These are phyloP conservation scores for Beris chalybata DNA, from an alignment of 2,888 invertebrate genomes.

Conservation along the genomic window DNA sequence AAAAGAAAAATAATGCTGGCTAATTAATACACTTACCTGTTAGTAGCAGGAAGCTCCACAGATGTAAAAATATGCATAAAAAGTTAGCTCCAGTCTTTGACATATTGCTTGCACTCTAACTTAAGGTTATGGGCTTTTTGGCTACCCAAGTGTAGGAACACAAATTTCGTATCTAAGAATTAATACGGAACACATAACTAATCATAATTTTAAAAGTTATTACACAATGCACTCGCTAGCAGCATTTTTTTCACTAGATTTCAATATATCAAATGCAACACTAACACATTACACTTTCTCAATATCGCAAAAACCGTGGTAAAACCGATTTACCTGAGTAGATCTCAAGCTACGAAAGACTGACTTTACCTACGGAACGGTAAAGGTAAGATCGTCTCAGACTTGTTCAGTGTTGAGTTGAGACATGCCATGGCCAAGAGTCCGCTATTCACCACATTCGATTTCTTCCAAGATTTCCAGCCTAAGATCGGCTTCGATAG, in stretches of 20 bases:
- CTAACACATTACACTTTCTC: constrained; percentile 30
- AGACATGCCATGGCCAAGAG: not conserved
- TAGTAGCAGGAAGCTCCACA: not conserved
- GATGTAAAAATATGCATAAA: constrained; percentile 1
- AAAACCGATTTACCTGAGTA: constrained; percentile 10
- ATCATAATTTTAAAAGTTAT: constrained; percentile 16
- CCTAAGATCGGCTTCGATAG: too few species aligned
- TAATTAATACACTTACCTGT: constrained; percentile 14
- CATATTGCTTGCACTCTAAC: constrained; percentile 6
- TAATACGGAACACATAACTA: constrained; percentile 3
- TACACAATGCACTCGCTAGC: not conserved
- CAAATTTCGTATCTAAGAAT: constrained; percentile 13
- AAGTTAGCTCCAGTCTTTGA: constrained; percentile 9
- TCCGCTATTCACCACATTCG: not conserved
- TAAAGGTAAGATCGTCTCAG: constrained; percentile 1
- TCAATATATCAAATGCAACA: constrained; percentile 9
- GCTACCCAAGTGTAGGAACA: not conserved
- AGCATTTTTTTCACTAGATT: constrained; percentile 11
- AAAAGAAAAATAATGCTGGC: too few species aligned
- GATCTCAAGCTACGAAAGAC: constrained; percentile 26
- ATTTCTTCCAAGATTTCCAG: not conserved
- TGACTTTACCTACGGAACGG: constrained; percentile 4
- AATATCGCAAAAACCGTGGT: constrained; percentile 2
- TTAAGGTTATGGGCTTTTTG: too few species aligned
- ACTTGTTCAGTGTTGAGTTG: not conserved